Evolutionary conservation across 2,888 invertebrate genomes (phyloP), one percentile per base, ranked within the genome.

Genomic region (Cylindroiulus punctatus): DNA sequence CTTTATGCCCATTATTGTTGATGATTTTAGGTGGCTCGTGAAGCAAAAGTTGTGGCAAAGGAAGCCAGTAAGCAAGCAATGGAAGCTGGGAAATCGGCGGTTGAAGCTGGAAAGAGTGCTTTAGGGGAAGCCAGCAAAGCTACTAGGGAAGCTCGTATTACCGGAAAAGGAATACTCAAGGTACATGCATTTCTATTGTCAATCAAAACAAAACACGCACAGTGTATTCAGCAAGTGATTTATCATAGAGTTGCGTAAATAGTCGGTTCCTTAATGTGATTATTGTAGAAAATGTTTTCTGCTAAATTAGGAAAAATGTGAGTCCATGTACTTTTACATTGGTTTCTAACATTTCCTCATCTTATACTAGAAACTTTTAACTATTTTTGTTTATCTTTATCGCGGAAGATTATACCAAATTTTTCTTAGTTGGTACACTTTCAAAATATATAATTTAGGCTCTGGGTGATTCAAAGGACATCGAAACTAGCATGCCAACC

Each of bases 121-220:
- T 92, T 97, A 81, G 97, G 96, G 0, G 97, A 97, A 90, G 92
- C 97, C 26, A 97, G 97, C 0, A 97, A 97, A 91, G 96, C 96
- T 89, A 97, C 97, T 0, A 96, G 97, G 89, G 96, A 97, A 91
- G 96, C 92, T 0, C 97, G 95, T 3, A 3, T 76, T 26, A 76
- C 76, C 0, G 93, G 95, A 0, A 97, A 97, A 90, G 96, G 96
- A 87, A 92, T 97, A 86, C 92, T 96, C 84, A 95, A 96, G 93
- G 95, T 94, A 91, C 5, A 26, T 26, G 12, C 0, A 30, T 30
- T 81, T 26, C 17, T 5, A 81, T 81, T 81, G 44, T 10, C 36
- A 36, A 36, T n/a, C n/a, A n/a, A n/a, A n/a, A n/a, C n/a, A n/a
- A n/a, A n/a, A n/a, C n/a, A n/a, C n/a, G n/a, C n/a, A n/a, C n/a